Evolutionary conservation across 30 jellyfish, hydroid and myxozoan genomes (phyloP), one percentile per base, ranked within the genome.

Genomic region (Sanderia malayensis): DNA sequence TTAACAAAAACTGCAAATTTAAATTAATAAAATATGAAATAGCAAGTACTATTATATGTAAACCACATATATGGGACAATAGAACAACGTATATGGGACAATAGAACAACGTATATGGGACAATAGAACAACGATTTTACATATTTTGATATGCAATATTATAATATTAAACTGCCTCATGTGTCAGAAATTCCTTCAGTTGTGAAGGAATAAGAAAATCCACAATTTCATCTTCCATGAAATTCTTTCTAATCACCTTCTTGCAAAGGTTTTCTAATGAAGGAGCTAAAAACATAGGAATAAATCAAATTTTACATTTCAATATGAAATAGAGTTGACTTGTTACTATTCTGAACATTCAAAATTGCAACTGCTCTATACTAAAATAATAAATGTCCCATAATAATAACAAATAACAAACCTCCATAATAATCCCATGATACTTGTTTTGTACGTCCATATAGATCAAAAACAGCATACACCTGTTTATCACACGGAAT

Each of bases 361-460:
- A n/a, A n/a, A n/a, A n/a, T n/a, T n/a, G n/a, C n/a, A n/a, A n/a
- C n/a, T n/a, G n/a, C n/a, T n/a, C n/a, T n/a, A n/a, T n/a, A n/a
- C n/a, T n/a, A n/a, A 20, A 18, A 32, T 27, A 52, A 0, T 18
- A 15, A 58, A 44, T 2, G 11, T 52, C 2, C 1, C 26, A 33
- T 13, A n/a, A 22, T 1, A 31, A 25, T 21, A 15, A 29, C 30
- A n/a, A 9, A 3, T 7, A 49, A 1, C 41, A 47, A 27, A 46
- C 92, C 92, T 47, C 81, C 92, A 68, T 67, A 80, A 44, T 46
- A 68, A 18, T 67, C 78, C 92, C 84, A 85, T 4, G 92, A 85
- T 1, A 85, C 96, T 37, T 69, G 79, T 63, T 62, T 76, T 20
- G 92, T 77, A 69, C 82, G 41, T 4, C 96, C 96, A 77, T 85